Evolutionary conservation across 2,888 invertebrate species (phyloP), one percentile per base, ranked within the genome.

Genomic region (Melinaea marsaeus): DNA sequence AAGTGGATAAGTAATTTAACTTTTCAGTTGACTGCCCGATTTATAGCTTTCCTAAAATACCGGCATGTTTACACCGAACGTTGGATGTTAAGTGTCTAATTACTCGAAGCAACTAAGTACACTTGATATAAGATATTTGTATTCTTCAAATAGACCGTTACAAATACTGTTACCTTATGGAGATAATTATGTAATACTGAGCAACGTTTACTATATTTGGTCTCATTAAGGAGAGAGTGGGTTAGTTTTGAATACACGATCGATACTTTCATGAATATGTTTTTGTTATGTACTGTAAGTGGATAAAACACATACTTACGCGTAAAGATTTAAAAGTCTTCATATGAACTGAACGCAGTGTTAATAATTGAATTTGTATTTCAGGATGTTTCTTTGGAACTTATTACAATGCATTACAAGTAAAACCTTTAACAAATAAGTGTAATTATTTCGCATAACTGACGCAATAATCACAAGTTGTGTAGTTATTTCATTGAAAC

Each of bases 11-110:
- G 70, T 69, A 74, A 71, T 74, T 74, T 70, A 74, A 75, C 71
- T 77, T 78, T 78, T 79, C 76, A 79, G 78, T 80, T 80, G 78
- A 73, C 74, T 72, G 74, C 71, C 76, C 76, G 79, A 76, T 80
- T 79, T 76, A 78, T 77, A 72, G 76, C 72, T 68, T 75, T 75
- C 78, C 77, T 72, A 76, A 80, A 81, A 79, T 80, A 80, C 73
- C 76, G 66, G 61, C 67, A 63, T 80, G 79, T 79, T 79, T 81
- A 82, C 73, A 68, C 63, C 63, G 64, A 67, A 67, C 69, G 73
- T 73, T 75, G 73, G 71, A 75, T 70, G 73, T 72, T 72, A 73
- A 71, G 71, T 65, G 66, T 71, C 65, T 72, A 73, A 73, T 74
- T 74, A 72, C 69, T 66, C 45, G 60, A 66, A 58, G 62, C 63